Evolutionary conservation across 92 coral and sea anemone species (phyloP), one percentile per base, ranked within the genome.

Genomic region (Nematostella vectensis): DNA sequence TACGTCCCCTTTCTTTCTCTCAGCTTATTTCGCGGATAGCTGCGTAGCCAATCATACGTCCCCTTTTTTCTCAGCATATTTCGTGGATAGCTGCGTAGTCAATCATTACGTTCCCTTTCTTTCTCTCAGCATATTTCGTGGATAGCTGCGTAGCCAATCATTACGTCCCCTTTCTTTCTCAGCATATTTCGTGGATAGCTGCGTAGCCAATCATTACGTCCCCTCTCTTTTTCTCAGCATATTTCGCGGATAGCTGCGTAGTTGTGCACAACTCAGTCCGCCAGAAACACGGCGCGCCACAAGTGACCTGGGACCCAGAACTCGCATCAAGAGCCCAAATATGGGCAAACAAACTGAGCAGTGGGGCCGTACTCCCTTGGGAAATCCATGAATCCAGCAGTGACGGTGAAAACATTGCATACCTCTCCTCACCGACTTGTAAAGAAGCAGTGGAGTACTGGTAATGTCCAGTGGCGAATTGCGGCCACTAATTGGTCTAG

Each of bases 331-430:
- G 62, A 21, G 77, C 77, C 3, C 54, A 52, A 52, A 29, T 29
- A 29, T 71, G 77, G 77, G 77, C 77, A 2, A 28, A 62, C 2
- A 15, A 62, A 6, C 33, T 71, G 31, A 25, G 45, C 39, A 4
- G 17, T 2, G 10, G 2, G 1, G 4, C 13, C n/a, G 40, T 25
- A 11, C 47, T 38, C 12, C 31, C 59, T 15, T 48, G 33, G 11
- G 11, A 12, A 17, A 27, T 16, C 13, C 70, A 61, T 8, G 55
- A 51, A 28, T 11, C 22, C 2, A 20, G 15, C 10, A 27, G 37
- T 0, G 63, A 71, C 12, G 77, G 77, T 9, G 77, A 71, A 48
- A 71, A 71, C 42, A 52, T 71, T 18, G 43, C 31, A 13, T 25
- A 20, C 12, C 24, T 56, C 53, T 3, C 26, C 1, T 25, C 50